Evolutionary conservation across 2,888 invertebrate species (phyloP).

Genomic region (Chloromyia formosa): DNA sequence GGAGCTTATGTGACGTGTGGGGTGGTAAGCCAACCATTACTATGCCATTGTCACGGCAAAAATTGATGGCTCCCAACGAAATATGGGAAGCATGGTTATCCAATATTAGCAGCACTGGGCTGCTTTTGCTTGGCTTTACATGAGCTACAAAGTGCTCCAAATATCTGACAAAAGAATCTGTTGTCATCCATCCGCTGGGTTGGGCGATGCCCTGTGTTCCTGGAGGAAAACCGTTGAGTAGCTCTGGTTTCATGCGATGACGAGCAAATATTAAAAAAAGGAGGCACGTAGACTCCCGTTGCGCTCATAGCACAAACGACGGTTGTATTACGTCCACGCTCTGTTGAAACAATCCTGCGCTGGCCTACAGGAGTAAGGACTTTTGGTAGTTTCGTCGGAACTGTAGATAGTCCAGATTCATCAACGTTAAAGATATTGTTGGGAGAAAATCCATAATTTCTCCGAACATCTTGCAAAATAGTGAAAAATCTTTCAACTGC

Average conservation of each 20-base stretch:
- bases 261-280: constrained; percentile 59
- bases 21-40: no score
- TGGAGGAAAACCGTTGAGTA: constrained; percentile 55
- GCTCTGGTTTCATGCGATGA: constrained; percentile 43
- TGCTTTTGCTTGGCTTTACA: no score
- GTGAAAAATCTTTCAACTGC: constrained; percentile 51
- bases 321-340: constrained; percentile 59
- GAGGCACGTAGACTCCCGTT: constrained; percentile 52
- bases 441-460: not conserved
- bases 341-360: constrained; percentile 60
- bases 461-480: not conserved
- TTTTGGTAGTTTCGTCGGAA: constrained; percentile 57
- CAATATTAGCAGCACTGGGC: no score
- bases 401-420: constrained; percentile 61
- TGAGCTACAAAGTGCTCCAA: not conserved
- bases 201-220: constrained; percentile 50
- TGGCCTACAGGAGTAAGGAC: constrained; percentile 57
- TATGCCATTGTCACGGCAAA: no score
- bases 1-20: no score
- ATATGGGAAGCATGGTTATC: no score
- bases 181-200: not conserved
- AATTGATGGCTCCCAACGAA: no score
- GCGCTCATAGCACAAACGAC: constrained; percentile 57
- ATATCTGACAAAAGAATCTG: not conserved
- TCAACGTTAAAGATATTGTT: constrained; percentile 59